phyloP scores from a whole-genome alignment of 2,888 invertebrate genomes.

The Drosophila rellima region DNA sequence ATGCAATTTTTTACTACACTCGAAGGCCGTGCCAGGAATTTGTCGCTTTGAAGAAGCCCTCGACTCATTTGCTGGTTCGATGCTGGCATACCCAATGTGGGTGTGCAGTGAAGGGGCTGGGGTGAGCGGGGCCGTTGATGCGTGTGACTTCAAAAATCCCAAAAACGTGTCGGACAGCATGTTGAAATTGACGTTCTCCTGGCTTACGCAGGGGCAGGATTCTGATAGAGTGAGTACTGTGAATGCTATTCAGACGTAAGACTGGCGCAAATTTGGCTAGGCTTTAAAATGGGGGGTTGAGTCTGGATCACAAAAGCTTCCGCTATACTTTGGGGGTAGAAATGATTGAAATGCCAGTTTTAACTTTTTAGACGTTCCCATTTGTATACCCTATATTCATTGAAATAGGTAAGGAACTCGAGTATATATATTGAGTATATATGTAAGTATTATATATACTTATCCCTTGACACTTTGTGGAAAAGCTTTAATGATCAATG shows the following conservation, averaged over 20 bases:
- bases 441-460: too few relatives aligned
- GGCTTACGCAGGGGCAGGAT: slow-evolving; percentile 14
- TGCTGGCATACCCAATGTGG: slow-evolving; percentile 32
- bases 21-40: slow-evolving; percentile 48
- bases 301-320: not conserved
- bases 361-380: not conserved
- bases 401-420: not conserved
- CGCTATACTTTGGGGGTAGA: slow-evolving; percentile 7
- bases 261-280: slow-evolving; percentile 13
- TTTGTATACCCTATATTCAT: not conserved
- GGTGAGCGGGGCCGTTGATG: slow-evolving; percentile 54
- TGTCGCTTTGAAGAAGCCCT: slow-evolving; percentile 57
- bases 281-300: not conserved
- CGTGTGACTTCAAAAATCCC: slow-evolving; percentile 82
- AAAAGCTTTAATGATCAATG: too few relatives aligned
- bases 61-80: slow-evolving; percentile 18
- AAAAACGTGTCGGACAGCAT: slow-evolving; percentile 83
- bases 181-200: slow-evolving; percentile 69
- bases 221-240: slow-evolving; percentile 19
- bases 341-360: slow-evolving; percentile 8
- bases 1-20: slow-evolving; percentile 61
- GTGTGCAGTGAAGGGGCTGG: slow-evolving; percentile 11
- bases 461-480: too few relatives aligned
- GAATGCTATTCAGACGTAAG: slow-evolving; percentile 26
- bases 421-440: too few relatives aligned